These are phyloP conservation scores for Drosophila ironensis DNA, from an alignment of 1,140 invertebrate genomes.

Conservation along the genomic window DNA sequence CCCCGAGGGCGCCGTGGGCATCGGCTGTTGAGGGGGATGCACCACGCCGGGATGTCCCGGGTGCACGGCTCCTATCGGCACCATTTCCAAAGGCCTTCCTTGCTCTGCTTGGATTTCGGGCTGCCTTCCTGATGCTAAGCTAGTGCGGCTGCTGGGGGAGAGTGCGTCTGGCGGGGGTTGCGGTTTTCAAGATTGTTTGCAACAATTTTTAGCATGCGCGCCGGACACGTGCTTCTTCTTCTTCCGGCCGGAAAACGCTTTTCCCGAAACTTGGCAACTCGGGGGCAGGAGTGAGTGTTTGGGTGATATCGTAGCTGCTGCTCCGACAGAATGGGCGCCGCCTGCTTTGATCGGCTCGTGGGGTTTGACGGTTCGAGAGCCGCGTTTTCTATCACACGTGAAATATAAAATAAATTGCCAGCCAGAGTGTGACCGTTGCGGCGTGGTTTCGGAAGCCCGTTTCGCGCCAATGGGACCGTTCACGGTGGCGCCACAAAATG, in stretches of 20 bases:
- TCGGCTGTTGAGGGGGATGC: conserved; percentile 82
- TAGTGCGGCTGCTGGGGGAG: too few relatives aligned
- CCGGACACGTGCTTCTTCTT: conserved; percentile 40
- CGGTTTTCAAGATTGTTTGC: neutral
- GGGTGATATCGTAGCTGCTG: neutral
- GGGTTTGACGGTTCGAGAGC: conserved; percentile 12
- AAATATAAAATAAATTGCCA: conserved; percentile 28
- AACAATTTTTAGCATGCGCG: conserved; percentile 1
- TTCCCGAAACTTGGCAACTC: neutral
- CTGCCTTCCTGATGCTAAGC: neutral
- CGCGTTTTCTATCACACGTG: conserved; percentile 21
- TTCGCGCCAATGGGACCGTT: neutral
- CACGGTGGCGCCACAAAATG: neutral
- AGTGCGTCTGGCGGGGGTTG: neutral
- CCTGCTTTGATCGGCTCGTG: conserved; percentile 1
- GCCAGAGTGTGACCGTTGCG: conserved; percentile 1
- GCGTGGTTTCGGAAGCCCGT: neutral
- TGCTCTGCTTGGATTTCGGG: neutral
- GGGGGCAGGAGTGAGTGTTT: neutral
- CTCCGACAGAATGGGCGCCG: neutral
- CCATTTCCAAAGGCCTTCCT: conserved; percentile 70
- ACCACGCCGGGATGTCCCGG: conserved; percentile 81
- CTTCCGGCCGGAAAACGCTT: conserved; percentile 19
- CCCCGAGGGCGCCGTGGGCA: conserved; percentile 82
- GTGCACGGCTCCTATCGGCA: conserved; percentile 78